Percentiles rank a stretch among this genome's conserved stretches.
Conservation (phyloP, 2,888 invertebrate genomes). For the Julus scandinavius region DNA sequence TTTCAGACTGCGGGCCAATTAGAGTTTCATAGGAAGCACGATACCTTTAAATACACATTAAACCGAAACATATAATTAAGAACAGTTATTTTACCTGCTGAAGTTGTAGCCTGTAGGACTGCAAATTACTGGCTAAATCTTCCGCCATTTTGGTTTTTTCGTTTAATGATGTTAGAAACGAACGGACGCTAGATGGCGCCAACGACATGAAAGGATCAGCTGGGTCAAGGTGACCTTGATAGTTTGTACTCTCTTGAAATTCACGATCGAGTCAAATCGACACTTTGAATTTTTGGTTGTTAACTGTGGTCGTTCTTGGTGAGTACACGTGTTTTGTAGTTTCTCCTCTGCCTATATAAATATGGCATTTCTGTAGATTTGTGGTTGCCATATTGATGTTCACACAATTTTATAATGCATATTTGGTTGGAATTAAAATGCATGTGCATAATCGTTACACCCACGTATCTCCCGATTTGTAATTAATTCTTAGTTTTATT, state of each 20-base stretch:
- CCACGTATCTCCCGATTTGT: too few relatives aligned
- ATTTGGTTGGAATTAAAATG: too few relatives aligned
- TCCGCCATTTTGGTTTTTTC: conserved; percentile 50
- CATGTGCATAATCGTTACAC: too few relatives aligned
- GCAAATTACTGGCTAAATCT: conserved; percentile 47
- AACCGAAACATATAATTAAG: not conserved
- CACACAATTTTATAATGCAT: too few relatives aligned
- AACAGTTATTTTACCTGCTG: conserved; percentile 52
- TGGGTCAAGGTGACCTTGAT: not conserved
- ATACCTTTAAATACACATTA: not conserved
- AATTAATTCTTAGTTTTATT: too few relatives aligned
- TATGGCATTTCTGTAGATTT: too few relatives aligned
- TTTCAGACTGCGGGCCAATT: not conserved
- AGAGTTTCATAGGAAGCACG: not conserved
- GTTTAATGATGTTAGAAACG: not conserved
- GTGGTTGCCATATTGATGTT: too few relatives aligned
- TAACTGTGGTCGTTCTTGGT: not conserved
- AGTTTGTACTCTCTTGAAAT: not conserved
- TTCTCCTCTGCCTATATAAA: too few relatives aligned
- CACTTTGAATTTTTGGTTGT: not conserved
- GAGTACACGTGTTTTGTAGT: not conserved
- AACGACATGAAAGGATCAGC: not conserved
- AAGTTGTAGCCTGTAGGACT: conserved; percentile 53
- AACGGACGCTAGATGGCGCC: not conserved
- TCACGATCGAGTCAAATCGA: not conserved